Evolutionary conservation across 1,140 invertebrate species (phyloP), one percentile per base, ranked within the genome.

Genomic region (Gerris buenoi): DNA sequence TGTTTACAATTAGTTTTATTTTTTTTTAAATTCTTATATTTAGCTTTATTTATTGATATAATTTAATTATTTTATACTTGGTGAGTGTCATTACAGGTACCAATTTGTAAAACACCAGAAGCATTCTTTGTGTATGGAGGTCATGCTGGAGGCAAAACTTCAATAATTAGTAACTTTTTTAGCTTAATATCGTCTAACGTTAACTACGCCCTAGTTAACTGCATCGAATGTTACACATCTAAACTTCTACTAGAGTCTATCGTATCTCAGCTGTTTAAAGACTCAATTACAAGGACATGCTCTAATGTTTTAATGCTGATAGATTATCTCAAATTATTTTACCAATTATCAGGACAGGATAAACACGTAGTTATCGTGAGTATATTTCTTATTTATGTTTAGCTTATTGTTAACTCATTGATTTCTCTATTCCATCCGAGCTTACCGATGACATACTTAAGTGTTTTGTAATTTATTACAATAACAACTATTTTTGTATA

Each of bases 161-260:
- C 86, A 0, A 79, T 91, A 58, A 73, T 90, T 1, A 77, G 78
- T 59, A 77, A 77, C 22, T 73, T 89, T 15, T 46, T 46, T 18
- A 10, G 5, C 18, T 73, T 92, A 0, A 71, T 80, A 23, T 75
- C 81, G 69, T 78, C 86, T 46, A 71, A 80, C 10, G 84, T 86
- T 58, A 85, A 83, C 74, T 78, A 82, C 71, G 84, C 86, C 25
- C 75, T 84, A 61, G 76, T 93, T n/a, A 90, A 93, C 76, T 89
- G 89, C 74, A 81, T 91, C 3, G 91, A 94, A 75, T 89, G 88
- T 73, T 88, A 88, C 72, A 83, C 82, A n/a, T 76, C 80, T 1
- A 86, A 85, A 77, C 84, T 91, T 64, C 77, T 93, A 57, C 88
- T 86, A 72, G 89, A 93, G 76, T 82, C 82, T n/a, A 85, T 92